A percentile compares a stretch with the other conserved stretches of the same genome.
Conservation (phyloP, 2,113 vertebrate species). For the Callopanchax toddi region DNA sequence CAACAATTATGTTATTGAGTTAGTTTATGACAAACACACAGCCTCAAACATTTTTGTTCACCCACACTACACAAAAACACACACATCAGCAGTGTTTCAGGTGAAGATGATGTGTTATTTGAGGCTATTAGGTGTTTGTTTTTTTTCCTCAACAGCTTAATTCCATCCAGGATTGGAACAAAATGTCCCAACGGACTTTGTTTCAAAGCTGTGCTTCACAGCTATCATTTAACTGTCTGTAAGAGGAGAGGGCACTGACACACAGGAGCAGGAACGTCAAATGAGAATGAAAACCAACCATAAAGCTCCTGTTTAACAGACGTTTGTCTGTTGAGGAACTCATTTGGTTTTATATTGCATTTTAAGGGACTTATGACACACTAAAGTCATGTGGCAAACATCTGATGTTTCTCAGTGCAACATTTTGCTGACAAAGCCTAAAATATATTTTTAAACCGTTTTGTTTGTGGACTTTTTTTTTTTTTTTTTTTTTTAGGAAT, state of each 20-base stretch:
- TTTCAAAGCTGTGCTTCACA: background rate
- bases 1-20: background rate
- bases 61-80: background rate
- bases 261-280: too few species aligned
- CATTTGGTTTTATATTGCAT: background rate
- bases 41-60: background rate
- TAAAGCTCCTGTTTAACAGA: background rate
- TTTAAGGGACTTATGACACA: background rate
- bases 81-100: slow-evolving; percentile 3
- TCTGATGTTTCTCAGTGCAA: background rate
- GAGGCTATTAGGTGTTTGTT: too few species aligned
- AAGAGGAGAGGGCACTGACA: too few species aligned
- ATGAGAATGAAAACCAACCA: background rate
- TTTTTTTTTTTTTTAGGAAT: background rate
- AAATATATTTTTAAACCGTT: too few species aligned
- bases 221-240: too few species aligned
- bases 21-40: background rate
- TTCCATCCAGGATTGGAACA: background rate
- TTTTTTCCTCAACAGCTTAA: background rate
- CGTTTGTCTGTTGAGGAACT: background rate
- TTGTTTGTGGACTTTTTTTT: background rate
- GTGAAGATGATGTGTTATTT: background rate
- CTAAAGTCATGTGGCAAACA: background rate
- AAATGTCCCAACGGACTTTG: background rate
- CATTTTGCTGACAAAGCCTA: background rate